Conservation (phyloP, 2,113 vertebrate genomes). For the Lonchura striata region DNA sequence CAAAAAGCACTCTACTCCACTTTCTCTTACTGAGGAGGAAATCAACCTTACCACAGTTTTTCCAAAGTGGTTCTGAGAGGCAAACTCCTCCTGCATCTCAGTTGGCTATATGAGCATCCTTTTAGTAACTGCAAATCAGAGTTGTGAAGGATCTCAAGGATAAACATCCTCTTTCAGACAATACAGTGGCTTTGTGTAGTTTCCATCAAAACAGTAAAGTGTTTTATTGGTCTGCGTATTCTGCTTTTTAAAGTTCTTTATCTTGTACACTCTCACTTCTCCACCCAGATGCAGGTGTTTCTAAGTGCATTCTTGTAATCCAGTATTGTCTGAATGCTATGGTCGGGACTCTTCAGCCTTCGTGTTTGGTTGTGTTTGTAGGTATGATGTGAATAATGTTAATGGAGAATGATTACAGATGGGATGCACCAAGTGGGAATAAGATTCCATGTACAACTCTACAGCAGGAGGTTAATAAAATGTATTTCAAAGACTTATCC, state of each 20-base stretch:
- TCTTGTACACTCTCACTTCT: neutral
- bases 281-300: neutral
- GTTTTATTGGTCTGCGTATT: neutral
- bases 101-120: neutral
- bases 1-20: neutral
- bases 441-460: neutral
- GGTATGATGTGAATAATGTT: neutral
- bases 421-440: neutral
- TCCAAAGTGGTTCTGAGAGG: neutral
- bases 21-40: neutral
- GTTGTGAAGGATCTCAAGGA: neutral
- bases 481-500: neutral
- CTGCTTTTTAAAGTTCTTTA: neutral
- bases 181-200: neutral
- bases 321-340: neutral
- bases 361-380: neutral
- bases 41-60: neutral
- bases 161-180: neutral
- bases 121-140: neutral
- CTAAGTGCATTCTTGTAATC: neutral
- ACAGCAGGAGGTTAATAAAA: neutral
- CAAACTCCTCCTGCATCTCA: neutral
- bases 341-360: neutral
- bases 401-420: neutral
- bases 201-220: neutral